Evolutionary conservation across 1,140 invertebrate genomes (phyloP), one percentile per base, ranked within the genome.

Genomic region (Papilio helenus): DNA sequence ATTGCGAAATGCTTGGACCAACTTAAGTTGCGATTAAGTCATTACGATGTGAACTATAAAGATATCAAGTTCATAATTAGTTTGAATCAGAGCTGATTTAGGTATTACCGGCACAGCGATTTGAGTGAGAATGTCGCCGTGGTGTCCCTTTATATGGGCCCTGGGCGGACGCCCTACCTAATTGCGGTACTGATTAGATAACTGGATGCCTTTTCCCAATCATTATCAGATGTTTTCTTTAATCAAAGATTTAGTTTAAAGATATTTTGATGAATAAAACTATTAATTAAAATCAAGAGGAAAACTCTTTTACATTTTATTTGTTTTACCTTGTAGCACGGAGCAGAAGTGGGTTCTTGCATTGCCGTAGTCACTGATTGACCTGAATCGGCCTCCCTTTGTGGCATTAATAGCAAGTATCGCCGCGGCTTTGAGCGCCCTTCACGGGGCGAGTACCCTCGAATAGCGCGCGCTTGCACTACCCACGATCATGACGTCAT

Each of bases 371-470:
- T 82, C 82, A 80, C 80, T 78, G 79, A 83, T 83, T 83, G 84
- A 85, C 84, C 82, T 85, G 82, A 81, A 83, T 83, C 76, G 76
- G 76, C 51, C 26, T 61, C 76, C 80, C 81, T 83, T 83, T 83
- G 83, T 81, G 76, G 83, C 26, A 61, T 61, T 61, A 61, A 42
- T 44, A n/a, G 74, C 20, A 76, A 58, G 73, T 51, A 77, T 23
- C 42, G 72, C 72, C 39, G 74, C 42, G 65, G 55, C 55, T 71
- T 79, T 42, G 55, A 85, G 83, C 55, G 79, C 77, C 55, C 82
- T 85, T 58, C 46, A 80, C 34, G 76, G 81, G 65, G 76, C 80
- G 65, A 84, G 83, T 61, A 79, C 83, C 77, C 83, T 84, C 76
- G 51, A 77, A 77, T 61, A 84, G 74, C 83, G 34, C 72, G 49